phyloP scores from a whole-genome alignment of 2,888 invertebrate genomes.

The Phaedon cochleariae region DNA sequence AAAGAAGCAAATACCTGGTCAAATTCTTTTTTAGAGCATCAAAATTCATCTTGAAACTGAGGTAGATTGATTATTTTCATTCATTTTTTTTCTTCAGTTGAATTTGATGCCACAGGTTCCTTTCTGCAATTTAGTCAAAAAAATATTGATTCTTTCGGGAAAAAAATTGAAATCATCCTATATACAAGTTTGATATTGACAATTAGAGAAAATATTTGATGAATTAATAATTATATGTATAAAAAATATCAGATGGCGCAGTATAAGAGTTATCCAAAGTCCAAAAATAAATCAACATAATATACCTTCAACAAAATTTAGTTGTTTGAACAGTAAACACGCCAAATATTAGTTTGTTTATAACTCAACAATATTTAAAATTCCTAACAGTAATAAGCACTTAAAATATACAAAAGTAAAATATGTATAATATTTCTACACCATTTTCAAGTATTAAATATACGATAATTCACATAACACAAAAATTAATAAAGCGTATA shows the following conservation, averaged over 20 bases:
- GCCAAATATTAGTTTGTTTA: constrained; percentile 29
- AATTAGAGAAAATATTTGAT: no score
- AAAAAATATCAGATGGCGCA: not conserved
- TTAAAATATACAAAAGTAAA: constrained; percentile 34
- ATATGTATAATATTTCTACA: constrained; percentile 21
- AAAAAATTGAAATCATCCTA: no score
- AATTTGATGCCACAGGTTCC: no score
- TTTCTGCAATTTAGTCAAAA: no score
- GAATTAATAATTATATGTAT: no score
- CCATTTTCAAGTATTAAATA: constrained; percentile 3
- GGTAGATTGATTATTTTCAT: no score
- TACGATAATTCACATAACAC: constrained; percentile 23
- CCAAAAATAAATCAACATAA: constrained; percentile 22
- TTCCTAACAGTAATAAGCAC: constrained; percentile 40
- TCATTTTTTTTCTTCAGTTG: no score
- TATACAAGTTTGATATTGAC: no score
- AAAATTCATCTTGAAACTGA: no score
- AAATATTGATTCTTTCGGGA: no score
- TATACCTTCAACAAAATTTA: constrained; percentile 33
- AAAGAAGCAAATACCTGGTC: no score
- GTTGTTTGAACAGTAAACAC: constrained; percentile 24
- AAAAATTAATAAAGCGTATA: constrained; percentile 27
- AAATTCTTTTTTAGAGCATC: no score
- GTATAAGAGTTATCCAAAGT: not conserved
- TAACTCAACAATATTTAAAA: constrained; percentile 39